These are phyloP conservation scores for Acanthisitta chloris DNA, from an alignment of 2,113 vertebrate genomes.

Conservation along the genomic window DNA sequence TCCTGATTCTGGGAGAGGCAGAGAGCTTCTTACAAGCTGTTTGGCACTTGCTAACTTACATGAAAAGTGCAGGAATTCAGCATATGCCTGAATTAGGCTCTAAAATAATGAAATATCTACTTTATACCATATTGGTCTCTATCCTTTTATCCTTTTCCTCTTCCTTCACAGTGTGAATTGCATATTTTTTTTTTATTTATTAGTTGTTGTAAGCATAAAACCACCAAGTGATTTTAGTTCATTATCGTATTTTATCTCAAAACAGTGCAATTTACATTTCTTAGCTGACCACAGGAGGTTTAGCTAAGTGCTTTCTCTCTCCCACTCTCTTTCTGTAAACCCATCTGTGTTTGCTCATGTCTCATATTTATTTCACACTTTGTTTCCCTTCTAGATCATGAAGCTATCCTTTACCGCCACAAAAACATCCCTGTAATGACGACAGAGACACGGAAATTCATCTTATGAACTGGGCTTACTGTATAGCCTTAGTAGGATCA, in stretches of 20 bases:
- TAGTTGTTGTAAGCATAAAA: background rate
- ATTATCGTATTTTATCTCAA: conserved; percentile 13
- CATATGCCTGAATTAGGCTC: background rate
- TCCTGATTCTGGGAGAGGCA: background rate
- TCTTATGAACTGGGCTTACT: background rate
- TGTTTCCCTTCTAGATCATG: background rate
- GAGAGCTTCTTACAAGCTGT: background rate
- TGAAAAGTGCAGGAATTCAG: background rate
- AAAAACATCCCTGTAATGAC: background rate
- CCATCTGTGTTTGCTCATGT: conserved; percentile 6
- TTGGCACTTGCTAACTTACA: background rate
- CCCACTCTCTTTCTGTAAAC: background rate
- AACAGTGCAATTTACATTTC: background rate
- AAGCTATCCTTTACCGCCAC: background rate
- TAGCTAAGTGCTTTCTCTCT: conserved; percentile 11
- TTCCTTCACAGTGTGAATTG: background rate
- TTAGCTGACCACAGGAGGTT: conserved; percentile 25
- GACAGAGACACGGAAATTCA: background rate
- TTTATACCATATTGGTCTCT: background rate
- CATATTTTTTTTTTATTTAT: background rate
- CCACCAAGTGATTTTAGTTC: background rate
- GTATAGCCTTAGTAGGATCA: background rate
- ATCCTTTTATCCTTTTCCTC: background rate
- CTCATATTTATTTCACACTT: conserved; percentile 14
- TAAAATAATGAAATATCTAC: background rate